A percentile compares a stretch with the other conserved stretches of the same genome.
phyloP scores from a whole-genome alignment of 2,113 vertebrate genomes.

The Notiomystis cincta region DNA sequence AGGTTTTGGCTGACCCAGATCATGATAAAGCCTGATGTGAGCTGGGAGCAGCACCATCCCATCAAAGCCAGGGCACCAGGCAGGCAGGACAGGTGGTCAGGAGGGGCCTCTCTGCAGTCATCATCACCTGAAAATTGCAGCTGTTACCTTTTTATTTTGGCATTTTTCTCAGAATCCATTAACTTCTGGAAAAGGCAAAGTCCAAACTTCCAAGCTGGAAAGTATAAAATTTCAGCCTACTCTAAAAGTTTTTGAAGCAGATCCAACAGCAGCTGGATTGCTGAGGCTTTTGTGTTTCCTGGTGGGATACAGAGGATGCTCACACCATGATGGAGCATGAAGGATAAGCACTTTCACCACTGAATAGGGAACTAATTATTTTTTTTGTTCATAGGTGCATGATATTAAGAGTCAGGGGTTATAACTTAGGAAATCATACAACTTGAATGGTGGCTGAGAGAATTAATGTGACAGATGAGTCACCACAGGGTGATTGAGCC shows the following conservation, averaged over 20 bases:
- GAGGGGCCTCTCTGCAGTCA: not conserved
- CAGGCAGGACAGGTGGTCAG: not conserved
- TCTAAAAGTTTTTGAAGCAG: not conserved
- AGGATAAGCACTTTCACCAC: not conserved
- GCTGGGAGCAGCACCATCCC: not conserved
- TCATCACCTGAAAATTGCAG: not conserved
- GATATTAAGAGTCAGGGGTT: not conserved
- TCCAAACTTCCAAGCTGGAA: not conserved
- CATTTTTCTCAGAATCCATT: not conserved
- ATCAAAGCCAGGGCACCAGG: not conserved
- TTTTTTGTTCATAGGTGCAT: not conserved
- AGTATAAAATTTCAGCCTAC: not conserved
- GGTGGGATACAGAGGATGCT: not conserved
- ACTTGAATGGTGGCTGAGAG: not conserved
- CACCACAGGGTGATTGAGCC: not conserved
- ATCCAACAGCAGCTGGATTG: not conserved
- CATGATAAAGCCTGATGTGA: not conserved
- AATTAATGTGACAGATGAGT: not conserved
- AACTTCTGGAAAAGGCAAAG: not conserved
- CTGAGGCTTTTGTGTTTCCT: not conserved
- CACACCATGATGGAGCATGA: rapidly evolving
- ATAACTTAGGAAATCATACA: not conserved
- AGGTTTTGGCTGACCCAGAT: not conserved
- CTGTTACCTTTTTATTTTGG: not conserved
- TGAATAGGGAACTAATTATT: not conserved